Evolutionary conservation across 2,113 vertebrate genomes (phyloP).

Genomic region (Equus quagga): DNA sequence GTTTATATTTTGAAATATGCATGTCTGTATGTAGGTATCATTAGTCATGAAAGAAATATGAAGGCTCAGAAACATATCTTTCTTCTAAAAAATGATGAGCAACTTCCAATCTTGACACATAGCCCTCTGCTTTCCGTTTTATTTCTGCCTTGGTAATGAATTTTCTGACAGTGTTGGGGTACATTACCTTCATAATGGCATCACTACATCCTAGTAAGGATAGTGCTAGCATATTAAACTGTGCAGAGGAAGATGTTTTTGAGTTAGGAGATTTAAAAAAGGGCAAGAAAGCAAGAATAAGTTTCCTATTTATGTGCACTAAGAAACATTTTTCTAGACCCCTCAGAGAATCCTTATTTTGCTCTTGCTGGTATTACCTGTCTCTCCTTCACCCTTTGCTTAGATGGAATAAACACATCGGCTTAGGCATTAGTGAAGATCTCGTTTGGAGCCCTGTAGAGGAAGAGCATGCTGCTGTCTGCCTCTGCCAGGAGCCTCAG

Average conservation of each 20-base stretch:
- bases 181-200: background rate
- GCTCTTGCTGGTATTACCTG: background rate
- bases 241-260: background rate
- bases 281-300: background rate
- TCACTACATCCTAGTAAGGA: background rate
- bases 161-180: background rate
- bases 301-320: background rate
- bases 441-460: fast-evolving
- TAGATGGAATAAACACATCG: background rate
- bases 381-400: background rate
- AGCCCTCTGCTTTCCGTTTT: background rate
- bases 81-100: background rate
- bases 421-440: background rate
- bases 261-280: constrained; percentile 3
- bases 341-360: background rate
- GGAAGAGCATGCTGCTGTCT: background rate
- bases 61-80: background rate
- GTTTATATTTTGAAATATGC: background rate
- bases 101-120: background rate
- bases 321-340: background rate
- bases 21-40: background rate
- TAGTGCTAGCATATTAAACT: background rate
- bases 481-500: background rate
- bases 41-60: background rate
- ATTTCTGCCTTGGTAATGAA: background rate